Evolutionary conservation across 2,797 vertebrate species (phyloP).

Genomic region (Pelodytes ibericus): DNA sequence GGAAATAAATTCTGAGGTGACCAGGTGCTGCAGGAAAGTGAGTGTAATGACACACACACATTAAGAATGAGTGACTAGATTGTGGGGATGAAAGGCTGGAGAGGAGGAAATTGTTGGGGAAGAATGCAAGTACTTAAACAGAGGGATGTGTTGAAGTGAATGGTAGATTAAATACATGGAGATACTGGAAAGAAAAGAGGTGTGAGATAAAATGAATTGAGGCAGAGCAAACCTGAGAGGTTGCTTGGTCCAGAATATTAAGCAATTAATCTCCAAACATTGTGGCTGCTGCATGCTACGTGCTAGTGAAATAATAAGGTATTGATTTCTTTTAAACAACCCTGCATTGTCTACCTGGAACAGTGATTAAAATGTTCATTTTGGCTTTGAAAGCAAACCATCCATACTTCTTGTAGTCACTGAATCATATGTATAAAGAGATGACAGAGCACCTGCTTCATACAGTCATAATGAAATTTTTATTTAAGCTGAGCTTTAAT

Average conservation of each 20-base stretch:
- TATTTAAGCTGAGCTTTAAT: not conserved
- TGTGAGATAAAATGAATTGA: not conserved
- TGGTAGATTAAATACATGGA: not conserved
- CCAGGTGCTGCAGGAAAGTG: too few species aligned
- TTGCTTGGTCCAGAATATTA: too few species aligned
- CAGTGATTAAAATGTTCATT: not conserved
- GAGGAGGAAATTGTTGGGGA: not conserved
- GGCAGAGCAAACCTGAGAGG: not conserved
- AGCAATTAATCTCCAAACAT: too few species aligned
- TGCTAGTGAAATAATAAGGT: not conserved
- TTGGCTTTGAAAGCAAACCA: not conserved
- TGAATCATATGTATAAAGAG: not conserved
- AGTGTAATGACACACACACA: too few species aligned
- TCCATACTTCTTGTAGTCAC: too few species aligned
- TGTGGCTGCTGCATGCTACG: not conserved
- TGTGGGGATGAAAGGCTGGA: not conserved
- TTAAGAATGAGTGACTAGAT: too few species aligned
- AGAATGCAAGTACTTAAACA: not conserved
- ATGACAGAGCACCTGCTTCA: not conserved
- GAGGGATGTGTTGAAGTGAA: not conserved
- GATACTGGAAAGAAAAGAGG: not conserved
- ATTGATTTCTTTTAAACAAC: not conserved
- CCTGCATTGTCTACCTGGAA: not conserved
- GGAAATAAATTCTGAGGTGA: too few species aligned
- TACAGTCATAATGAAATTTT: not conserved